Percentiles rank a stretch among this genome's conserved stretches.
Conservation (phyloP, 2,113 vertebrate genomes). For the Stictonetta naevosa region DNA sequence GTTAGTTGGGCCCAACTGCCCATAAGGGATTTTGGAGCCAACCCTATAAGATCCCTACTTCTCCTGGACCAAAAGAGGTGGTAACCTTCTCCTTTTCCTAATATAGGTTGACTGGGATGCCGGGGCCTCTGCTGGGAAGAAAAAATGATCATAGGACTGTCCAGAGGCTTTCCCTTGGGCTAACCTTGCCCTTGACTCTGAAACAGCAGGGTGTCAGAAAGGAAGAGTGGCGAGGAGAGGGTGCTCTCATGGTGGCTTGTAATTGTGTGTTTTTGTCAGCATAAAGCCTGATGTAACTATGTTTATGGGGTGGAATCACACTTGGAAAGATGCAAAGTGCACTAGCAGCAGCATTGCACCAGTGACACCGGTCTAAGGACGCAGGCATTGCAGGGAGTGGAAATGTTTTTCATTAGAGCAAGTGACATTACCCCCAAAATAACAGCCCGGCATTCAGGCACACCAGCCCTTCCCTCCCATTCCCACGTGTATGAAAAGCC, state of each 20-base stretch:
- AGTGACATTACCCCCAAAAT: background rate
- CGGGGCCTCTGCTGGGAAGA: background rate
- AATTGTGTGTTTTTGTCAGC: background rate
- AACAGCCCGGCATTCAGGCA: background rate
- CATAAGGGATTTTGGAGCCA: background rate
- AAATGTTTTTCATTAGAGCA: background rate
- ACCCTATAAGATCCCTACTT: background rate
- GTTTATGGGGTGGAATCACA: constrained; percentile 48
- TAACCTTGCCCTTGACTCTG: background rate
- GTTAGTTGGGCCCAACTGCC: background rate
- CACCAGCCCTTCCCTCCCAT: background rate
- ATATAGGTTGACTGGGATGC: background rate
- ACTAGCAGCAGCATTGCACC: background rate
- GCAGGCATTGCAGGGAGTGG: background rate
- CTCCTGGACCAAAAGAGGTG: background rate
- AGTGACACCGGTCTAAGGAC: background rate
- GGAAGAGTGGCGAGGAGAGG: background rate
- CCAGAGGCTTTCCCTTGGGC: background rate
- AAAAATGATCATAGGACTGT: background rate
- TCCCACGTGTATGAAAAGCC: background rate
- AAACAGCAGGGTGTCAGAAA: background rate
- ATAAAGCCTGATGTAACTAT: background rate
- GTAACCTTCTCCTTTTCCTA: background rate
- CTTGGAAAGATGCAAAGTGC: background rate
- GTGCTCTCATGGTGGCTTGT: background rate